Evolutionary conservation across 2,113 vertebrate genomes (phyloP).

Genomic region (Atherinomorus stipes): DNA sequence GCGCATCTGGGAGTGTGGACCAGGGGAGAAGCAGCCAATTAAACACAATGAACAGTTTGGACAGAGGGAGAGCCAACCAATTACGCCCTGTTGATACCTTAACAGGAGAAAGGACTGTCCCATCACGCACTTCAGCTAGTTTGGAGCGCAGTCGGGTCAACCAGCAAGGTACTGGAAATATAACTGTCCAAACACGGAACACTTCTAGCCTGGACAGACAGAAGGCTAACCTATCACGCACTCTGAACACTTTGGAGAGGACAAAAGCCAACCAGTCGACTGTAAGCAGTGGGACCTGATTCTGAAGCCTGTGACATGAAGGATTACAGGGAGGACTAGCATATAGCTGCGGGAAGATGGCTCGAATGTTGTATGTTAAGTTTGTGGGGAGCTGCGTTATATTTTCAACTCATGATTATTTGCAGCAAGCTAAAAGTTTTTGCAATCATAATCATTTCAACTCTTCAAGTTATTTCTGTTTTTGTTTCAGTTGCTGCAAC

Average conservation of each 20-base stretch:
- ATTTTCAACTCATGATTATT: slow-evolving; percentile 57
- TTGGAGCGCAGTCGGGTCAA: slow-evolving; percentile 70
- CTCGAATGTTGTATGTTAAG: slow-evolving; percentile 7
- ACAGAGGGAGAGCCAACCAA: slow-evolving; percentile 69
- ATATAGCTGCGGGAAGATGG: slow-evolving; percentile 69
- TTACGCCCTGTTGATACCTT: slow-evolving; percentile 47
- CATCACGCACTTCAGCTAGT: slow-evolving; percentile 66
- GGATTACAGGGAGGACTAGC: not conserved
- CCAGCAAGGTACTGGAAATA: slow-evolving; percentile 57
- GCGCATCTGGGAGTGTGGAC: slow-evolving; percentile 38
- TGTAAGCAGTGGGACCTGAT: slow-evolving; percentile 60
- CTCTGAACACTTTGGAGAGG: slow-evolving; percentile 76
- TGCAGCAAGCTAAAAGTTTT: slow-evolving; percentile 47
- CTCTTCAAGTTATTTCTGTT: slow-evolving; percentile 44
- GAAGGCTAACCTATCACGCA: slow-evolving; percentile 64
- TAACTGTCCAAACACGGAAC: slow-evolving; percentile 63
- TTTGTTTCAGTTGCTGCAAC: slow-evolving; percentile 22
- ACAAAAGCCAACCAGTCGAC: slow-evolving; percentile 70
- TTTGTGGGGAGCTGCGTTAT: slow-evolving; percentile 26
- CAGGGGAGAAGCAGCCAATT: slow-evolving; percentile 57
- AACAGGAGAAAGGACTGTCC: slow-evolving; percentile 70
- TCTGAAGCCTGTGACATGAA: not conserved
- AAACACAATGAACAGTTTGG: slow-evolving; percentile 76
- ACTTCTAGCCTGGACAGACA: slow-evolving; percentile 78
- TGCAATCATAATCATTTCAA: slow-evolving; percentile 24